These are phyloP conservation scores for Amblyjoppa proteus DNA, from an alignment of 2,888 invertebrate genomes.

Conservation along the genomic window DNA sequence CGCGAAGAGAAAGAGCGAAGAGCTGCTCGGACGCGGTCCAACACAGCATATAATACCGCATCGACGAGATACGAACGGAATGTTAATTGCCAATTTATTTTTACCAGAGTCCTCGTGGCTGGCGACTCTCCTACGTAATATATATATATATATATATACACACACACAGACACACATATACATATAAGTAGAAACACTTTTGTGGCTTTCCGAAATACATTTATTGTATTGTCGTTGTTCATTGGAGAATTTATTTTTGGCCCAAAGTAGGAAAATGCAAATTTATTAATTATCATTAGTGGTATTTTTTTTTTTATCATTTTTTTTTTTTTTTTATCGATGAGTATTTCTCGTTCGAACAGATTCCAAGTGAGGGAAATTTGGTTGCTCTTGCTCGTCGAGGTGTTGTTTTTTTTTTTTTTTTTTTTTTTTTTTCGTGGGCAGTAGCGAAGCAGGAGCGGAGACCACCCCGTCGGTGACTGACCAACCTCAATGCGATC, in stretches of 20 bases:
- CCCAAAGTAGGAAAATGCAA: not conserved
- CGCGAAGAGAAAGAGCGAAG: constrained; percentile 1
- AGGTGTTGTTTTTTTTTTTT: constrained; percentile 9
- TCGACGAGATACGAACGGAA: constrained; percentile 79
- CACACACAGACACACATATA: not conserved
- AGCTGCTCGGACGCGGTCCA: constrained; percentile 28
- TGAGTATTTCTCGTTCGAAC: not conserved
- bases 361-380: not conserved
- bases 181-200: not conserved
- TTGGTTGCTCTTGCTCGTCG: not conserved
- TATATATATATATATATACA: not conserved
- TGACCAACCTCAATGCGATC: constrained; percentile 77
- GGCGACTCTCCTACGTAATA: constrained; percentile 20
- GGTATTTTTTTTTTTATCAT: not conserved
- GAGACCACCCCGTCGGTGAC: constrained; percentile 67
- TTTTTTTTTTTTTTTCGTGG: constrained; percentile 27
- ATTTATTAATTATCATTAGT: not conserved
- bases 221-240: not conserved
- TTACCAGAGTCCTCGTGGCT: constrained; percentile 69
- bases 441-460: constrained; percentile 17
- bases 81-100: constrained; percentile 83
- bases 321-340: not conserved
- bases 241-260: not conserved
- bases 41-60: constrained; percentile 59
- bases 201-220: not conserved